Evolutionary conservation across 2,888 invertebrate species (phyloP).

Genomic region (Lepidocyrtoides sp.): DNA sequence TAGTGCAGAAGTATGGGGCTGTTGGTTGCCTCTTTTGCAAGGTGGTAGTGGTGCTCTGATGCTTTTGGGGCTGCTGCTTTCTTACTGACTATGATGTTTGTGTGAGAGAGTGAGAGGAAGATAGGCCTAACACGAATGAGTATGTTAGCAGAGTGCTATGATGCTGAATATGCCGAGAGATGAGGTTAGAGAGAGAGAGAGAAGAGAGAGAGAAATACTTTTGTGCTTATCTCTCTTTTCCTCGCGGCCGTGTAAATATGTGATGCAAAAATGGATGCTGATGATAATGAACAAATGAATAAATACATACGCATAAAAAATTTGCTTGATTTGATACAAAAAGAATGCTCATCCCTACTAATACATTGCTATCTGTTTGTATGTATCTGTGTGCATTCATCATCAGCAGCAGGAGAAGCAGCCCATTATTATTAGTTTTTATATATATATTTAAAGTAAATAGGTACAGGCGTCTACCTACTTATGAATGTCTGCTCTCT

Average conservation of each 20-base stretch:
- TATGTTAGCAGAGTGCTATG: slow-evolving; percentile 4
- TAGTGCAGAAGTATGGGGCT: slow-evolving; percentile 25
- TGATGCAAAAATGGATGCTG: slow-evolving; percentile 38
- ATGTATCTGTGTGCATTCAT: not conserved
- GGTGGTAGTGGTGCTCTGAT: not conserved
- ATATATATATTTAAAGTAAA: slow-evolving; percentile 22
- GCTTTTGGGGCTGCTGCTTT: not conserved
- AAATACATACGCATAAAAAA: slow-evolving; percentile 39
- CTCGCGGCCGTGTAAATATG: slow-evolving; percentile 49
- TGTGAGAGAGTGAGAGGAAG: not conserved
- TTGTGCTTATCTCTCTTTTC: slow-evolving; percentile 47
- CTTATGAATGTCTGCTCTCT: slow-evolving; percentile 56
- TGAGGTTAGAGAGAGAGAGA: slow-evolving; percentile 9
- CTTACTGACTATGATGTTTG: slow-evolving; percentile 9
- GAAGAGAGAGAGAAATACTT: slow-evolving; percentile 38
- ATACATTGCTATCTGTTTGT: not conserved
- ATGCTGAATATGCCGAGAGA: not conserved
- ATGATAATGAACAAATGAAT: slow-evolving; percentile 53
- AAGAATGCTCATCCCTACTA: not conserved
- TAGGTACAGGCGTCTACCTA: slow-evolving; percentile 23
- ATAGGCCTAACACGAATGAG: slow-evolving; percentile 10
- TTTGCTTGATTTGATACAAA: slow-evolving; percentile 44
- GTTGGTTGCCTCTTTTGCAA: slow-evolving; percentile 3
- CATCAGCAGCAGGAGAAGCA: not conserved
- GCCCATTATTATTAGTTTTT: slow-evolving; percentile 40